Evolutionary conservation across 2,888 invertebrate species (phyloP).

Genomic region (Hybos culiciformis): DNA sequence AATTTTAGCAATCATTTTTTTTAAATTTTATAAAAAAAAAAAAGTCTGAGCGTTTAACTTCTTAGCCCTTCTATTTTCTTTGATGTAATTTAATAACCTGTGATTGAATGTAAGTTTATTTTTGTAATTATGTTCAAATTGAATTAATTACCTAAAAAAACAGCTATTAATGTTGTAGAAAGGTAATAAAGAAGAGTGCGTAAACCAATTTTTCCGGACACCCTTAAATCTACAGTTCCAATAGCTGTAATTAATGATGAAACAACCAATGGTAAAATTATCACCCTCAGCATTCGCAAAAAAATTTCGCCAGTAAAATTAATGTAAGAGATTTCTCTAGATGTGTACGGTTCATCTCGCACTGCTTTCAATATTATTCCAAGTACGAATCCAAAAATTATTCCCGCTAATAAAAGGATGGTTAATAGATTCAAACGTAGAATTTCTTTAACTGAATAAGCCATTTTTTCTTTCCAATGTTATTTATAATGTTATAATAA

Average conservation of each 20-base stretch:
- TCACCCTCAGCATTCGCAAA: conserved; percentile 56
- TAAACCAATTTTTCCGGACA: conserved; percentile 52
- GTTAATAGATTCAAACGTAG: no score
- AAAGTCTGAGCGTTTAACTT: no score
- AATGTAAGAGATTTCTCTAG: conserved; percentile 52
- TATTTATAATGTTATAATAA: no score
- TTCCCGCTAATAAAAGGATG: no score
- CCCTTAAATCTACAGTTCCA: conserved; percentile 50
- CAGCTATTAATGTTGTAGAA: conserved; percentile 52
- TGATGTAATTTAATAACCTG: no score
- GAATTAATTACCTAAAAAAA: conserved; percentile 55
- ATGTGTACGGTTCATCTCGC: conserved; percentile 33
- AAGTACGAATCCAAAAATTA: conserved; percentile 39
- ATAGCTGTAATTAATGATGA: conserved; percentile 54
- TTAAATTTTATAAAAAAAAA: no score
- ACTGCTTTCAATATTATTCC: conserved; percentile 35
- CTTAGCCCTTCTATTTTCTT: no score
- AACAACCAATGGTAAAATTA: conserved; percentile 60
- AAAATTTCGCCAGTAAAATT: conserved; percentile 57
- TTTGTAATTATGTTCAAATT: no score
- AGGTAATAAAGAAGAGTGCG: conserved; percentile 56
- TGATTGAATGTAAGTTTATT: no score
- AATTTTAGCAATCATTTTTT: no score
- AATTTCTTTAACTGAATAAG: no score
- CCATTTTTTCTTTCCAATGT: no score